phyloP scores from a whole-genome alignment of 2,113 vertebrate genomes.

The Eretmochelys imbricata region DNA sequence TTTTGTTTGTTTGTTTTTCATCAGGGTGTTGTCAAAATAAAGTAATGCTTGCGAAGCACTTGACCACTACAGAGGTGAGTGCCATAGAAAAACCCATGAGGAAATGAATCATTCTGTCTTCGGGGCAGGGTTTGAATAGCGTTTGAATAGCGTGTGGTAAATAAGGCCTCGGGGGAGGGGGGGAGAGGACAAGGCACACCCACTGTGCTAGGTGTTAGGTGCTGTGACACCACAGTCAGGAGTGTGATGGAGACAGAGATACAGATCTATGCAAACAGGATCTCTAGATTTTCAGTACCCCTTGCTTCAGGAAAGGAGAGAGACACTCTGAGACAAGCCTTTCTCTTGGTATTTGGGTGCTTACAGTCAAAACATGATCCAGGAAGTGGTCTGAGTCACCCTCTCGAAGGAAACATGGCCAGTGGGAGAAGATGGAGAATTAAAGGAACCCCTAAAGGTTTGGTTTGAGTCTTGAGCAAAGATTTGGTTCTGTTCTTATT shows the following conservation, averaged over 20 bases:
- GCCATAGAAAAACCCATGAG: background rate
- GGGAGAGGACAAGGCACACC: background rate
- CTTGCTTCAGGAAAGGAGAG: background rate
- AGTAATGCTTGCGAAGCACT: background rate
- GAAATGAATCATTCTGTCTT: background rate
- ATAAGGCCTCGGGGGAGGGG: too few relatives aligned
- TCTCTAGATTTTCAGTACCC: background rate
- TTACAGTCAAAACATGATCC: background rate
- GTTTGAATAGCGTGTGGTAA: background rate
- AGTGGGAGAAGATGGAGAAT: background rate
- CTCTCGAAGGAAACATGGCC: background rate
- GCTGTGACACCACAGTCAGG: background rate
- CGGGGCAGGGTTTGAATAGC: background rate
- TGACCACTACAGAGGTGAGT: background rate
- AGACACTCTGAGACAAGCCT: background rate
- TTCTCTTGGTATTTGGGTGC: background rate
- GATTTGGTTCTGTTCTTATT: background rate
- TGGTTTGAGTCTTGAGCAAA: background rate
- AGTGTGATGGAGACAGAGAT: background rate
- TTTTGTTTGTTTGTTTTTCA: background rate
- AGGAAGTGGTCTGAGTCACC: background rate
- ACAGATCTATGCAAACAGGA: background rate
- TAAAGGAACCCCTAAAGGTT: background rate
- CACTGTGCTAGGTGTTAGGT: background rate
- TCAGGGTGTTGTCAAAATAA: background rate